These are phyloP conservation scores for Diorhabda elongata DNA, from an alignment of 1,140 invertebrate species.

Conservation along the genomic window DNA sequence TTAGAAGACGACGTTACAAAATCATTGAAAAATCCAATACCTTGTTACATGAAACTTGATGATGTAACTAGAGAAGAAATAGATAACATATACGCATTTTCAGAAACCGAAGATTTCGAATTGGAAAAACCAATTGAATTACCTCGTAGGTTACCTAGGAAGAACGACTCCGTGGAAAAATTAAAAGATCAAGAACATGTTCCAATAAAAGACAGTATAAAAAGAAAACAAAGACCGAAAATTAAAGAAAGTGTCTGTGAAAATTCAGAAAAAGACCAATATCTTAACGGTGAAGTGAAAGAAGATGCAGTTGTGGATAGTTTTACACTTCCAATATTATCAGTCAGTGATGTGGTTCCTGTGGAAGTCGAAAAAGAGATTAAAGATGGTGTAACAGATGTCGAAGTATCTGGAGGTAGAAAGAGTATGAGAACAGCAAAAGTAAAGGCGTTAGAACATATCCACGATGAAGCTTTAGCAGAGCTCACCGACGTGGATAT, in stretches of 20 bases:
- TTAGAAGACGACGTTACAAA: too few relatives aligned
- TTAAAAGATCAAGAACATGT: neutral
- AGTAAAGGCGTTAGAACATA: constrained; percentile 28
- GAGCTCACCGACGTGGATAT: constrained; percentile 11
- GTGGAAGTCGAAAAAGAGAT: neutral
- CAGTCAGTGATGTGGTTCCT: neutral
- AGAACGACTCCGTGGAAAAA: neutral
- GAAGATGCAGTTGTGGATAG: neutral
- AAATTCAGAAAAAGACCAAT: neutral
- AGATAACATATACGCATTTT: constrained; percentile 16
- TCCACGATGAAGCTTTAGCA: constrained; percentile 22
- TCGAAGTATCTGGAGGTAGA: constrained; percentile 5
- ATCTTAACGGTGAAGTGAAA: neutral
- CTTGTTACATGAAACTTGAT: neutral
- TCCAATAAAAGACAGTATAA: neutral
- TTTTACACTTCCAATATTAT: neutral
- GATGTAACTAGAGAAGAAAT: constrained; percentile 8
- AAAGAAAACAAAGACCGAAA: neutral
- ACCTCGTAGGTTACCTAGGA: constrained; percentile 3
- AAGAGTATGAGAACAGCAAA: constrained; percentile 23
- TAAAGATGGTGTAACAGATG: neutral
- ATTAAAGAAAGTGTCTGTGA: neutral
- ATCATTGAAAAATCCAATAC: too few relatives aligned
- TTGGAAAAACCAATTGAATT: constrained; percentile 12
- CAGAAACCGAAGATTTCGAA: constrained; percentile 16